phyloP scores from a whole-genome alignment of 2,113 vertebrate genomes.

The Amia ocellicauda region DNA sequence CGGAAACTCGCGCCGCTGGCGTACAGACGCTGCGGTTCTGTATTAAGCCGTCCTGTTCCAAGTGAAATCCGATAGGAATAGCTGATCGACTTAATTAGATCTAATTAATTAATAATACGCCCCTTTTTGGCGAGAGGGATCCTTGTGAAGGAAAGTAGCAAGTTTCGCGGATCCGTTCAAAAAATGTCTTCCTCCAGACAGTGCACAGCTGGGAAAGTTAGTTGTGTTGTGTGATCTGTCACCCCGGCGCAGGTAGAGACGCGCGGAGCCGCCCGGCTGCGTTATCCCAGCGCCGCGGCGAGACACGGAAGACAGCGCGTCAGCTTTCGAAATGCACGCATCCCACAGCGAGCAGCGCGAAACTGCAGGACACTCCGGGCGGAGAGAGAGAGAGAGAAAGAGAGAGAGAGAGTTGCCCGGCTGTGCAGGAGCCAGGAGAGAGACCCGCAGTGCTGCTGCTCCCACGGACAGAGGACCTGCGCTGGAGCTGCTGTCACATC shows the following conservation, averaged over 20 bases:
- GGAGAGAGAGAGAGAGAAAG: neutral
- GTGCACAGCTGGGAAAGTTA: too few species aligned
- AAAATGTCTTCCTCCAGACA: slow-evolving; percentile 15
- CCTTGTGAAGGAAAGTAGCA: slow-evolving; percentile 22
- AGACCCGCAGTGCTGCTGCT: slow-evolving; percentile 17
- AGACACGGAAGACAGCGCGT: slow-evolving; percentile 46
- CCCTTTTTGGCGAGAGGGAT: slow-evolving; percentile 24
- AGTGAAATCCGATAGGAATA: slow-evolving; percentile 21
- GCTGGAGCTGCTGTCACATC: slow-evolving; percentile 9
- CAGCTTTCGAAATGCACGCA: slow-evolving; percentile 26
- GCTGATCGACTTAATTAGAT: slow-evolving; percentile 8
- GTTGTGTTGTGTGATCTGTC: too few species aligned
- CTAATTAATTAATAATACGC: slow-evolving; percentile 21
- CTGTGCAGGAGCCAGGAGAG: neutral
- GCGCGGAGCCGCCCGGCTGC: slow-evolving; percentile 12
- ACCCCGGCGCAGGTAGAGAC: too few species aligned
- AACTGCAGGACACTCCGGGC: neutral
- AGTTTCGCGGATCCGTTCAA: slow-evolving; percentile 17
- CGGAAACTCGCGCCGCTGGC: slow-evolving; percentile 16
- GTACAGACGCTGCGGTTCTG: slow-evolving; percentile 11
- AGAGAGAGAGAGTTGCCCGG: slow-evolving; percentile 2
- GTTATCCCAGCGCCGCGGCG: slow-evolving; percentile 25
- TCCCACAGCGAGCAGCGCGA: slow-evolving; percentile 2
- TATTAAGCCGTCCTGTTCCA: slow-evolving; percentile 3
- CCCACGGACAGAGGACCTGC: slow-evolving; percentile 14